Percentiles rank a stretch among this genome's conserved stretches.
phyloP scores from a whole-genome alignment of 2,888 invertebrate species.

The Allophyes oxyacanthae region DNA sequence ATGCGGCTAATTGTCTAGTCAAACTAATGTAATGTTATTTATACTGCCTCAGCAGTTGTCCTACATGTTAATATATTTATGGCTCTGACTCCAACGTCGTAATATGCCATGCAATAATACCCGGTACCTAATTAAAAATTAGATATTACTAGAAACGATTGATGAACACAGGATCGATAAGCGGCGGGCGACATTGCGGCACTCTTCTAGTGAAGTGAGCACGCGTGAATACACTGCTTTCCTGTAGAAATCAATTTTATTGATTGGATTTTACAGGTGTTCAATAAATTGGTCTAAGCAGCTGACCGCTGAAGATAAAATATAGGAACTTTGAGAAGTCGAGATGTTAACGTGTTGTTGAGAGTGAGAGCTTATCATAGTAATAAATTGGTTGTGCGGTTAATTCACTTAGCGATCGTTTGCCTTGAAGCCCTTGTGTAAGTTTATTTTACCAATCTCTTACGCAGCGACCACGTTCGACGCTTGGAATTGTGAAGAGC shows the following conservation, averaged over 20 bases:
- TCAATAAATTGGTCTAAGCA: constrained; percentile 36
- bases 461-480: too few relatives aligned
- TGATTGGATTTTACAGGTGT: constrained; percentile 51
- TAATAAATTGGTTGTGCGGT: constrained; percentile 59
- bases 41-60: constrained; percentile 25
- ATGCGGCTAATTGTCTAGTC: constrained; percentile 45
- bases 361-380: constrained; percentile 53
- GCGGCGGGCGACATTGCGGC: constrained; percentile 50
- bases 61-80: constrained; percentile 48
- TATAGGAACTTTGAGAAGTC: constrained; percentile 2
- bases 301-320: constrained; percentile 21
- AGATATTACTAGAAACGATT: constrained; percentile 41
- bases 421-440: too few relatives aligned
- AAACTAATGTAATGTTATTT: constrained; percentile 28
- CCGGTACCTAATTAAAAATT: constrained; percentile 43
- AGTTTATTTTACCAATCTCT: too few relatives aligned
- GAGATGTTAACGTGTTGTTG: constrained; percentile 26
- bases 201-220: constrained; percentile 16
- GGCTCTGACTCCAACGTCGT: constrained; percentile 41
- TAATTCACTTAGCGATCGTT: constrained; percentile 41
- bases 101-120: constrained; percentile 49
- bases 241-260: constrained; percentile 50
- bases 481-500: too few relatives aligned
- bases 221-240: constrained; percentile 23
- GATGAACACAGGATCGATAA: constrained; percentile 26